A percentile compares a stretch with the other conserved stretches of the same genome.
phyloP scores from a whole-genome alignment of 35 echinoderm and acorn worm genomes.

The Patiria miniata region DNA sequence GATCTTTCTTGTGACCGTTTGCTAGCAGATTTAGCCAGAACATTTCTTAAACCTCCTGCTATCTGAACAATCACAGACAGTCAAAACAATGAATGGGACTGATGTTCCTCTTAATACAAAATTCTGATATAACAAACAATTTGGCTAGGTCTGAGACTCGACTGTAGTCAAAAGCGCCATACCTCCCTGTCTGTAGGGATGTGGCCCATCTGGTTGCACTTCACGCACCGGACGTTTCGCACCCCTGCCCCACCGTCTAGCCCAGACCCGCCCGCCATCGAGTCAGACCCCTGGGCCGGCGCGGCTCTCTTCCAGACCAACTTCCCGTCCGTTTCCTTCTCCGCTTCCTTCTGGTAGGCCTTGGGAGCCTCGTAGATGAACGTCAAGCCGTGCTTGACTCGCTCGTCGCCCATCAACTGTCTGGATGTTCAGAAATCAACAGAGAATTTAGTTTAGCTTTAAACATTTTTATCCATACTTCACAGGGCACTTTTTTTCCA shows the following conservation, averaged over 20 bases:
- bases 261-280: conserved; percentile 59
- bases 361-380: conserved; percentile 99
- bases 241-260: conserved; percentile 85
- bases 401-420: conserved; percentile 94
- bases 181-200: conserved; percentile 99
- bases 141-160: no score
- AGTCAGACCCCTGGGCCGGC: conserved; percentile 76
- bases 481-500: no score
- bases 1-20: neutral
- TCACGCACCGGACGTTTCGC: conserved; percentile 88
- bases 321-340: conserved; percentile 79
- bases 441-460: no score
- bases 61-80: no score
- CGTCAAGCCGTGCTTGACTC: conserved; percentile 95
- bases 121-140: no score
- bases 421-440: conserved; percentile 23
- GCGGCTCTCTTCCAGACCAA: conserved; percentile 94
- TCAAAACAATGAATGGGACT: no score
- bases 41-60: no score
- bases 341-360: conserved; percentile 68
- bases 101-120: no score
- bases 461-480: no score
- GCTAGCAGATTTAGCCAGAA: no score
- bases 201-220: conserved; percentile 95
- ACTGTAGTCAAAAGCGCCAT: neutral